Evolutionary conservation across 1,140 invertebrate genomes (phyloP), one percentile per base, ranked within the genome.

Genomic region (Bombus ignitus): DNA sequence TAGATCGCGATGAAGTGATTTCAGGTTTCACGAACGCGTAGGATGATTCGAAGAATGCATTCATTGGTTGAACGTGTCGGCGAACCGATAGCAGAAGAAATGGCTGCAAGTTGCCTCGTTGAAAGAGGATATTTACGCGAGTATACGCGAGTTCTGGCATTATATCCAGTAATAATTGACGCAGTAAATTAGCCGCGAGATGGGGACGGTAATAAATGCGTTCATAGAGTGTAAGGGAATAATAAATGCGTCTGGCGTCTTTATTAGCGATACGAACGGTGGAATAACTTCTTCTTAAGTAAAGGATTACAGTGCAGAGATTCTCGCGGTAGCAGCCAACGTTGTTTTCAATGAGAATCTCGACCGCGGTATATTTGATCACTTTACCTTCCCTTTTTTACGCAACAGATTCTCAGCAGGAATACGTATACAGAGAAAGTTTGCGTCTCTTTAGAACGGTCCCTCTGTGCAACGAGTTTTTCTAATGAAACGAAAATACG

Each of bases 231-330:
- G 39, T 35, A 47, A 32, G 42, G 39, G 35, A 68, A 37, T 71
- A 44, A 80, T 25, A 77, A 65, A 77, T 65, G 75, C 37, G 75
- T 77, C 75, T 39, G 13, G 75, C 53, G 53, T 62, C 75, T 77
- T 59, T 59, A 62, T 77, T 37, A 53, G 37, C 53, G 57, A 42
- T 39, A 59, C 37, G 8, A 77, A 59, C 75, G 37, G 13, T 3
- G 35, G 37, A 18, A 35, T 62, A 77, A 39, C 13, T 62, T 76
- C 37, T 71, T 37, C 71, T 42, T 62, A 37, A 28, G 13, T 12
- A 8, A 53, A 32, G 37, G 25, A 77, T 62, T 25, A 65, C 42
- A 13, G 8, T 22, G 44, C 18, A 10, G 25, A 59, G 35, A 18
- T 39, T 76, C 44, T 39, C 37, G 70, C 35, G 22, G 28, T 76